Conservation (phyloP, 2,113 vertebrate genomes). For the Anguilla rostrata region DNA sequence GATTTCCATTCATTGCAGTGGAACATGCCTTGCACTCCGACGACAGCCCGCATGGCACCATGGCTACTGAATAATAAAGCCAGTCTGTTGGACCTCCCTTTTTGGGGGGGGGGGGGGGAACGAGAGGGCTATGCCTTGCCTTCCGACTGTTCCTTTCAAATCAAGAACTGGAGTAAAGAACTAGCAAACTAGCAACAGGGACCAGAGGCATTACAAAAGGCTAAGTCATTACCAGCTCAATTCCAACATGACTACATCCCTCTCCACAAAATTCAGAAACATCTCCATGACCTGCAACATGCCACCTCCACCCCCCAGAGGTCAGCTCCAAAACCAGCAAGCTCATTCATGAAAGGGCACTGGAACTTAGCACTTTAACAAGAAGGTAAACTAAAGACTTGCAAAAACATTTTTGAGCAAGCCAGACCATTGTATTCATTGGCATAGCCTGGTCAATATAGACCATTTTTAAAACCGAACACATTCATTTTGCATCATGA, state of each 20-base stretch:
- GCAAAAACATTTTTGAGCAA: conserved; percentile 54
- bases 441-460: conserved; percentile 57
- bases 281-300: background rate
- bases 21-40: background rate
- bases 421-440: conserved; percentile 55
- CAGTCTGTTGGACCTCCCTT: conserved; percentile 2
- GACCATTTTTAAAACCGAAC: conserved; percentile 40
- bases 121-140: background rate
- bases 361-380: conserved; percentile 41
- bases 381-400: conserved; percentile 38
- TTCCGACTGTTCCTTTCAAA: conserved; percentile 1
- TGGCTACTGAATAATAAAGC: conserved; percentile 1
- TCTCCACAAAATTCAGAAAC: background rate
- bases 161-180: background rate
- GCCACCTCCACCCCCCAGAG: background rate
- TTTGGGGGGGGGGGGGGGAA: too few relatives aligned
- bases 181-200: background rate
- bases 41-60: background rate
- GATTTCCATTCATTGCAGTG: conserved; percentile 9
- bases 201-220: background rate
- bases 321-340: conserved; percentile 36
- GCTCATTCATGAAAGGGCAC: conserved; percentile 48
- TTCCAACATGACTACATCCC: background rate
- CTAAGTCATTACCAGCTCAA: background rate
- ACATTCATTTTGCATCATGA: conserved; percentile 19